phyloP scores from a whole-genome alignment of 2,113 vertebrate genomes.

The Todiramphus saurophagus region DNA sequence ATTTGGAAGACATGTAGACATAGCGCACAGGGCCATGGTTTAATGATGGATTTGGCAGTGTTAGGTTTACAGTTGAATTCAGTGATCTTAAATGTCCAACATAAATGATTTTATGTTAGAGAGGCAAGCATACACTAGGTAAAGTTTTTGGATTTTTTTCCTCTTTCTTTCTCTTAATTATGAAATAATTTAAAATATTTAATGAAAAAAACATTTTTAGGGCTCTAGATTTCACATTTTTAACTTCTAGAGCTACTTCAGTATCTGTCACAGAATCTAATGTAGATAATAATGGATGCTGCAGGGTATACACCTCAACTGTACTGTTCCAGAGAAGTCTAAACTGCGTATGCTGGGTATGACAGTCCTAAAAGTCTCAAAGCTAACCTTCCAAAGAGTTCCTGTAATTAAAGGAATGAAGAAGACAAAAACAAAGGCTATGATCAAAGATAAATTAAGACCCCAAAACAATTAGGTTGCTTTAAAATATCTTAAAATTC shows the following conservation, averaged over 20 bases:
- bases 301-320: background rate
- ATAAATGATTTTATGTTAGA: background rate
- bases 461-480: background rate
- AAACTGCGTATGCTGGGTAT: background rate
- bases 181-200: background rate
- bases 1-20: background rate
- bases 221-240: background rate
- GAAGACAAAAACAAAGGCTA: background rate
- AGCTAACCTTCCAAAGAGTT: background rate
- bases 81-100: background rate
- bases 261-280: background rate
- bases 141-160: fast-evolving
- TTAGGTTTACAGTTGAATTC: background rate
- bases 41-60: background rate
- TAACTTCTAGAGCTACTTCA: background rate
- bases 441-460: background rate
- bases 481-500: background rate
- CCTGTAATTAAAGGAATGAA: background rate
- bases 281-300: background rate
- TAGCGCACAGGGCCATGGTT: background rate
- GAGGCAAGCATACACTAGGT: background rate
- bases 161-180: background rate
- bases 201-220: background rate
- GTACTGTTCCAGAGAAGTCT: background rate
- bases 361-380: background rate